Evolutionary conservation across 2,113 vertebrate genomes (phyloP).

Genomic region (Nannobrachium achirus): DNA sequence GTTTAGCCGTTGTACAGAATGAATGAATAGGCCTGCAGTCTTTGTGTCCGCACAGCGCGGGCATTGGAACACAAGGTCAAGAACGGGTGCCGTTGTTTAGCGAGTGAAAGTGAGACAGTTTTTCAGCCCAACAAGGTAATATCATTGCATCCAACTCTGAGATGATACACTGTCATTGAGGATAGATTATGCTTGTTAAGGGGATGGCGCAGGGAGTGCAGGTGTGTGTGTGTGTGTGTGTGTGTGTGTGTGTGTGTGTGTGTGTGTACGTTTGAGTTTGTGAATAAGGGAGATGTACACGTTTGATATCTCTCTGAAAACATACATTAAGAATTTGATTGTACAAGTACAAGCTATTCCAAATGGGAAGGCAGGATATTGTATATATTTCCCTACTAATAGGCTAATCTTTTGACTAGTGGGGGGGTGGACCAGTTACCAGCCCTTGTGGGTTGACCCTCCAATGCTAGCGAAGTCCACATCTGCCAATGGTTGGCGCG

Average conservation of each 20-base stretch:
- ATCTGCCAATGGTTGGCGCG: not conserved
- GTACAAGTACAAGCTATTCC: too few relatives aligned
- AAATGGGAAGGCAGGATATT: too few relatives aligned
- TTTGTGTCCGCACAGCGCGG: constrained; percentile 9
- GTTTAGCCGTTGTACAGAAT: constrained; percentile 29
- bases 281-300: not conserved
- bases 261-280: not conserved
- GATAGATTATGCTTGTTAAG: not conserved
- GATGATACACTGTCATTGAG: not conserved
- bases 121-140: not conserved
- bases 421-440: too few relatives aligned
- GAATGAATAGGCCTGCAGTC: constrained; percentile 18
- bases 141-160: not conserved
- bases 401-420: too few relatives aligned
- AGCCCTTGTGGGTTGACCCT: too few relatives aligned
- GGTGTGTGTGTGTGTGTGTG: not conserved
- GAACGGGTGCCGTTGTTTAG: constrained; percentile 3
- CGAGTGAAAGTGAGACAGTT: not conserved
- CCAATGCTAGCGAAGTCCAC: too few relatives aligned
- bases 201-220: not conserved
- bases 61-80: constrained; percentile 8
- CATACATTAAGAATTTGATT: too few relatives aligned
- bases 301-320: too few relatives aligned
- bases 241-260: not conserved
- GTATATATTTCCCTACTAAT: too few relatives aligned